A percentile compares a stretch with the other conserved stretches of the same genome.
Conservation (phyloP, 2,797 vertebrate species). For the Poeciliopsis presidionis region DNA sequence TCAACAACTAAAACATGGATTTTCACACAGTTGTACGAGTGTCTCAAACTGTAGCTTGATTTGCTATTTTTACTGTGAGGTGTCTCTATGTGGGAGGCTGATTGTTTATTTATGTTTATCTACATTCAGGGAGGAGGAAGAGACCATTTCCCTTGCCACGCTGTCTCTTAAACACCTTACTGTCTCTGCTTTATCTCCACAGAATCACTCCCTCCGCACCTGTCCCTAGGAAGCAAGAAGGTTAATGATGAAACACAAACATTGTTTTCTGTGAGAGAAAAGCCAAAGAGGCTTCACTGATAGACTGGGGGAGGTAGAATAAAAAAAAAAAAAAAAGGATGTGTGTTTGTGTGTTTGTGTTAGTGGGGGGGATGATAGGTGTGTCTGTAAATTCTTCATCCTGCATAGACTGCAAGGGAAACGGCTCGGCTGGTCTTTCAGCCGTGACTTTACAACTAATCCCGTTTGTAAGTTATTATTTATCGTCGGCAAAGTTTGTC, state of each 20-base stretch:
- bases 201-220: constrained; percentile 52
- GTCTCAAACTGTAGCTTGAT: background rate
- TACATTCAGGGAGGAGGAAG: constrained; percentile 64
- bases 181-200: constrained; percentile 46
- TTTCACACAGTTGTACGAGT: constrained; percentile 43
- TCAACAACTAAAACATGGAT: constrained; percentile 29
- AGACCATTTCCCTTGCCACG: constrained; percentile 60
- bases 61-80: constrained; percentile 48
- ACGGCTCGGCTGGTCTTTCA: constrained; percentile 89
- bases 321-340: constrained; percentile 34
- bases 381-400: constrained; percentile 93
- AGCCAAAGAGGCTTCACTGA: constrained; percentile 38
- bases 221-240: constrained; percentile 61
- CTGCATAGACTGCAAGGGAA: constrained; percentile 90
- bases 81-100: constrained; percentile 32
- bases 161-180: constrained; percentile 54
- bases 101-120: constrained; percentile 67
- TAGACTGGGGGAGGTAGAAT: constrained; percentile 47
- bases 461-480: constrained; percentile 99
- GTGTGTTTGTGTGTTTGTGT: constrained; percentile 26
- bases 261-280: constrained; percentile 62
- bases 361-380: constrained; percentile 83
- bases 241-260: constrained; percentile 77
- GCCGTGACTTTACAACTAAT: constrained; percentile 99
- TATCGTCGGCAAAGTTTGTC: constrained; percentile 99